Evolutionary conservation across 2,797 vertebrate species (phyloP), one percentile per base, ranked within the genome.

Genomic region (Novumbra hubbsi): DNA sequence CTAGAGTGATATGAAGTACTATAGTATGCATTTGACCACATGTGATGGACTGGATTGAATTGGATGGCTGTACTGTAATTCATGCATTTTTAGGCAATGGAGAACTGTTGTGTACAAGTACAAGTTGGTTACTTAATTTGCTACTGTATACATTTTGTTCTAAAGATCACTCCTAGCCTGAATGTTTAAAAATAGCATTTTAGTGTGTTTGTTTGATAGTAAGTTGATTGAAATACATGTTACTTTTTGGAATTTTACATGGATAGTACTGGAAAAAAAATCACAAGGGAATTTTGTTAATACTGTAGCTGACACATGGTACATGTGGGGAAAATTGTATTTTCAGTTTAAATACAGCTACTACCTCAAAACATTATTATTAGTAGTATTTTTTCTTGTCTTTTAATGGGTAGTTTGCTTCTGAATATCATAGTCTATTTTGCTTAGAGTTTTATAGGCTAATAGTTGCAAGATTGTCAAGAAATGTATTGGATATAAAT

Each of bases 321-420:
- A 78, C 72, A 76, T 80, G 87, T 84, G 77, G 81, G 86, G 79
- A 86, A 79, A 34, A 90, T 89, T 89, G 88, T 90, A 87, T 91
- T 89, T 80, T 92, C 91, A 89, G 91, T 92, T 91, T 90, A 83
- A 93, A 93, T 93, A 93, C 92, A 93, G 91, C 90, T 92, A 92
- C 91, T 93, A 93, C 91, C 90, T 92, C 91, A 91, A 90, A 88
- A 78, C 78, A 24, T 5, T 71, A n/a, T n/a, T n/a, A n/a, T n/a
- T n/a, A n/a, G n/a, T n/a, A n/a, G 71, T 75, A 48, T 32, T 55
- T 45, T 34, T 63, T 65, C 27, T 57, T 73, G 45, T 75, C n/a
- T 21, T 65, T 21, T 74, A 12, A 68, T 21, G 28, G 19, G 64
- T 63, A 16, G 21, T 70, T 75, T 76, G 34, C 73, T 5, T 76